Evolutionary conservation across 2,113 vertebrate genomes (phyloP), one percentile per base, ranked within the genome.

Genomic region (Pelmatolapia mariae): DNA sequence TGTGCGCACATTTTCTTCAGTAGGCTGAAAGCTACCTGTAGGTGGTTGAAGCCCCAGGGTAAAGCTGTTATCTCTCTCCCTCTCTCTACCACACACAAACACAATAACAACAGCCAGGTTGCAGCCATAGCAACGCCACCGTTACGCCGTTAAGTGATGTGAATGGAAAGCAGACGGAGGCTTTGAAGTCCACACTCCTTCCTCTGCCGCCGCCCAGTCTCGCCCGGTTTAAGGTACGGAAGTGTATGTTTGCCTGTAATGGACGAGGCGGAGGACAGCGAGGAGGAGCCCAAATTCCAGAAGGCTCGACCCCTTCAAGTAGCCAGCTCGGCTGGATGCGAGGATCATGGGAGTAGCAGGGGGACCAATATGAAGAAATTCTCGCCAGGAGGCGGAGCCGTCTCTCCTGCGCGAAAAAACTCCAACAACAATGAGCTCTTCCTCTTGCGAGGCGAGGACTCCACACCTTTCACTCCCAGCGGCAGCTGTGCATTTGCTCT

Each of bases 371-470:
- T 95, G 94, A 95, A 94, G 94, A 91, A 80, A 86, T 90, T 87
- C 33, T 86, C 90, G 47, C 89, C 95, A 61, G 96, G 94, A 96
- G 96, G 97, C 95, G 97, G 96, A 94, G 96, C 93, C 89, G 87
- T 93, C 89, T 94, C 92, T 90, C 29, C 61, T 50, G 86, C 91
- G 92, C 94, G 92, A 83, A 96, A 92, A 92, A 94, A 92, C 89
- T 96, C 94, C 86, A 93, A 82, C 92, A 94, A 87, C 93, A 95
- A 91, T 83, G 95, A 95, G 91, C 95, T 87, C 68, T 91, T 94
- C 92, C 92, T 95, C 56, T 78, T 91, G 86, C 86, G 16, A 80
- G 90, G 83, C 50, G 88, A 94, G 89, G 93, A 95, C 73, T 92
- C 88, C 59, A 89, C 91, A 81, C 89, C 93, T 88, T 81, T 88